phyloP scores from a whole-genome alignment of 2,113 vertebrate species.

The Datnioides undecimradiatus region DNA sequence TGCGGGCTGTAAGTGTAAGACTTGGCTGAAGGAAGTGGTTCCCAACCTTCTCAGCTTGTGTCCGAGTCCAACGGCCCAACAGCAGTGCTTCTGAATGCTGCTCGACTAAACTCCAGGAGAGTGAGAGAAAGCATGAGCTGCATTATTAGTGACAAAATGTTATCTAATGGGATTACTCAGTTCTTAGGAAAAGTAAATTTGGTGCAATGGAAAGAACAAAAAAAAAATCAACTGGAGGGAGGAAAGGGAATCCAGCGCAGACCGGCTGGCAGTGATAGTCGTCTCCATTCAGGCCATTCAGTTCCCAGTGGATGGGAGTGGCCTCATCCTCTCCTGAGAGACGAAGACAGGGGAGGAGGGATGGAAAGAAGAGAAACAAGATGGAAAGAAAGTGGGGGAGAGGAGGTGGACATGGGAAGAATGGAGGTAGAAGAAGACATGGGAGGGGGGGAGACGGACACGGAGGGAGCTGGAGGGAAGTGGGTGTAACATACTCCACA shows the following conservation, averaged over 20 bases:
- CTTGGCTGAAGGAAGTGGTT: too few relatives aligned
- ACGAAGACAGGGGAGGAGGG: background rate
- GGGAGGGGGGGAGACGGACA: constrained; percentile 32
- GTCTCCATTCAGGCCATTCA: constrained; percentile 43
- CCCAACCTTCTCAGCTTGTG: too few relatives aligned
- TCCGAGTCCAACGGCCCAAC: too few relatives aligned
- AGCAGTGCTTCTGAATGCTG: too few relatives aligned
- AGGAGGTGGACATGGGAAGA: background rate
- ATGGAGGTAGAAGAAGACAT: background rate
- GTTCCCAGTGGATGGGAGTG: constrained; percentile 64
- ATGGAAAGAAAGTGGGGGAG: background rate
- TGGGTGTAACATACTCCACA: constrained; percentile 65
- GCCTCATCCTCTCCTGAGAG: constrained; percentile 53
- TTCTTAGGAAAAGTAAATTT: background rate
- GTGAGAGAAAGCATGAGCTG: background rate
- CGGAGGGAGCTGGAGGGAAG: constrained; percentile 40
- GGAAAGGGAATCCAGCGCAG: constrained; percentile 1
- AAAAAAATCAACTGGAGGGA: background rate
- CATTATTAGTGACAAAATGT: background rate
- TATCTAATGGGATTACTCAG: background rate
- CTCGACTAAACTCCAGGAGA: background rate
- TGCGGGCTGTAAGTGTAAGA: too few relatives aligned
- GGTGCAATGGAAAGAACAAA: background rate
- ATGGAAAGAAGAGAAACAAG: background rate
- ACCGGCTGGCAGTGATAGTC: constrained; percentile 19